A percentile compares a stretch with the other conserved stretches of the same genome.
Conservation (phyloP, 2,113 vertebrate species). For the Lophochroa leadbeateri region DNA sequence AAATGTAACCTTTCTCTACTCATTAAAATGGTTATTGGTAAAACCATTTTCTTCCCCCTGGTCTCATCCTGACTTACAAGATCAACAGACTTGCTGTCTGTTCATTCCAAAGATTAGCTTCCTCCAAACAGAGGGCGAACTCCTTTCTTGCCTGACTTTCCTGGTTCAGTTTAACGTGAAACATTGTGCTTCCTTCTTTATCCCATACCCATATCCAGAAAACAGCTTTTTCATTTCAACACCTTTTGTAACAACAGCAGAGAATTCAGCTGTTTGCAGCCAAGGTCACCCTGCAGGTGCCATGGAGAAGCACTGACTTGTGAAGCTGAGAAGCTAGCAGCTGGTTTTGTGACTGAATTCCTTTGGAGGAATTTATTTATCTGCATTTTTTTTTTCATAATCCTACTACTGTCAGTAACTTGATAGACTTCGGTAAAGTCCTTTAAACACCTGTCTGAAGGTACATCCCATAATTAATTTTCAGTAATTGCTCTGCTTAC, state of each 20-base stretch:
- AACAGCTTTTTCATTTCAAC: not conserved
- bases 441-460: not conserved
- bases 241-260: not conserved
- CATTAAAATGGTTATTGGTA: no score
- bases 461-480: not conserved
- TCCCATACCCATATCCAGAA: not conserved
- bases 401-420: not conserved
- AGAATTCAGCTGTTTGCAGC: not conserved
- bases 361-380: not conserved
- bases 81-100: not conserved
- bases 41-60: no score
- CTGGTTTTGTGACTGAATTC: not conserved
- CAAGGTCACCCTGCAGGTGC: not conserved
- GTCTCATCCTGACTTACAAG: not conserved
- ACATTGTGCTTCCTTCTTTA: not conserved
- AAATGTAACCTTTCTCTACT: no score
- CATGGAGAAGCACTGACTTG: not conserved
- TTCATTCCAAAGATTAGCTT: not conserved
- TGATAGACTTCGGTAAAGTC: not conserved
- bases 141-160: not conserved
- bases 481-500: slow-evolving; percentile 18
- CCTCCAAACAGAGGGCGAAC: not conserved
- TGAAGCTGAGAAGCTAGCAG: not conserved
- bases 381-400: not conserved
- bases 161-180: not conserved